Base-by-base conservation (phyloP, 2,113 vertebrate genomes). In the Pampusana beccarii region DNA sequence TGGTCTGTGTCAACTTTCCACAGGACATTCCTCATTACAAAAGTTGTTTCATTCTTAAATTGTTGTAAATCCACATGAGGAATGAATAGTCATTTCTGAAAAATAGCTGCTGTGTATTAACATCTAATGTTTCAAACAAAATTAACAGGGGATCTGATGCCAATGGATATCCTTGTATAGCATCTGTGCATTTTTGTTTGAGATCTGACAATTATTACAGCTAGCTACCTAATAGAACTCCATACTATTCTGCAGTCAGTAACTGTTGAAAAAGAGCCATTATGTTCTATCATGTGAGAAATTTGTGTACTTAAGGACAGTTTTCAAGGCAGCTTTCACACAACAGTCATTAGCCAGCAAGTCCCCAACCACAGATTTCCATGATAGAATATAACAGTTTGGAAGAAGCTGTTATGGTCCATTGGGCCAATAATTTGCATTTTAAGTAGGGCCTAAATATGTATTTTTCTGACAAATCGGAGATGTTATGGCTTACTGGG, bases 361-460 rank as follows among this genome's bases (percentile, higher is more conserved):
- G 69, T 97, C 80, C 58, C 83, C n/a, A 86, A 36, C 61, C 77
- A 94, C 60, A 51, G 73, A 88, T 96, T 96, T 94, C 48, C 34
- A 21, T 72, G 77, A 92, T 44, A 73, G 56, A 95, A 86, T 69
- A 18, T 42, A 94, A 11, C 38, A 78, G 44, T 92, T 96, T 62
- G 66, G 79, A 92, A 88, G 70, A 92, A 85, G 65, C 12, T 5
- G 20, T 62, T 94, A 85, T 25, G 42, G 61, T 88, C 50, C 93
- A 82, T 53, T 96, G 88, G 90, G 54, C 57, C 92, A 95, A 90
- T 80, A 90, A 95, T 97, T 94, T 97, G 75, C 95, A 97, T 96
- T 95, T 90, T 92, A 92, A 96, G 42, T 85, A 91, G 72, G 34
- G 40, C 50, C 75, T 96, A 94, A 96, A 88, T 95, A 92, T 92